Base-by-base conservation (phyloP, 2,113 vertebrate species). In the Poeciliopsis occidentalis region DNA sequence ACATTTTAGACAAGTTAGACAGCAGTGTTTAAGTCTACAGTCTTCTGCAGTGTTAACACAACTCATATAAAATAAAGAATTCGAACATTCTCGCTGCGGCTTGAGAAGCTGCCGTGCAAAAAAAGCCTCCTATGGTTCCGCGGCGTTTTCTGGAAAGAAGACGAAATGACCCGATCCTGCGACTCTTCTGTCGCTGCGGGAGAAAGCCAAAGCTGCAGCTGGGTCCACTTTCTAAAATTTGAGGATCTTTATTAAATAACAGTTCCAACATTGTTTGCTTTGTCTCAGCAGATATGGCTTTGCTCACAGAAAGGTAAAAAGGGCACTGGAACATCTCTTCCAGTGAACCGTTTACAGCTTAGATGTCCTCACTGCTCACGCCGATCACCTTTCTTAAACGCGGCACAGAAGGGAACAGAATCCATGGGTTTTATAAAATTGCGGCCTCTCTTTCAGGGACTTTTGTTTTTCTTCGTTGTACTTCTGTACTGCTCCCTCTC, bases 391-490 rank as follows among this genome's bases (percentile, higher is more conserved):
- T 62, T 22, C 29, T 66, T 57, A 69, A 29, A 60, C 47, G 66
- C 61, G 24, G 67, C 11, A 29, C 30, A 69, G 64, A 71, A 69
- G 71, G 64, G 61, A 86, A 71, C 73, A 77, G 64, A 79, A 85
- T 76, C 63, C 34, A 31, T 29, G 80, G 70, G 68, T 72, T 82
- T 84, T 68, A 66, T 44, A 54, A 89, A 85, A 88, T 83, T 17
- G 79, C 76, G 2, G 64, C 73, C 27, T 79, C 75, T 89, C 79
- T 83, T 87, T 76, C 71, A 32, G 24, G 11, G n/a, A 75, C 73
- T 87, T 88, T 85, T 89, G 67, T 87, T 89, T 86, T 87, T 88
- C 70, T 88, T 85, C 76, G 41, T 69, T 61, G 19, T 63, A 67
- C 68, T 29, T 47, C 69, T 68, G 24, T 65, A 65, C 70, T 29